phyloP scores from a whole-genome alignment of 2,113 vertebrate species.

The Aptenodytes patagonicus region DNA sequence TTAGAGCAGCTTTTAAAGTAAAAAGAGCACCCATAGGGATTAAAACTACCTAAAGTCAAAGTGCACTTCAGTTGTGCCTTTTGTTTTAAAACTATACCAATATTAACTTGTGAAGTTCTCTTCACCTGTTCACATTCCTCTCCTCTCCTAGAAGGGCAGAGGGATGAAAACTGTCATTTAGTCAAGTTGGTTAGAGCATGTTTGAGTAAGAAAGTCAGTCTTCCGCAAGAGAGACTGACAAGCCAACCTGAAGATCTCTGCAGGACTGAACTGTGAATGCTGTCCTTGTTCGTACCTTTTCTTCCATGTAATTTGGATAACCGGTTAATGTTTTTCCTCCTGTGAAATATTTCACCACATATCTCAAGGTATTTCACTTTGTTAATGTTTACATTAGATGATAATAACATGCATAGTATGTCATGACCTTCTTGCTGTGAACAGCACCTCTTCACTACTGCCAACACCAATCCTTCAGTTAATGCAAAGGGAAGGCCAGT shows the following conservation, averaged over 20 bases:
- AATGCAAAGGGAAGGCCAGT: neutral
- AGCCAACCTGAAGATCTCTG: neutral
- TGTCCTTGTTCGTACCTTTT: neutral
- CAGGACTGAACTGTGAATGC: neutral
- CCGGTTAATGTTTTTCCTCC: neutral
- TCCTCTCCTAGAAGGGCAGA: neutral
- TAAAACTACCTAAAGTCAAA: neutral
- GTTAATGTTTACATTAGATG: neutral
- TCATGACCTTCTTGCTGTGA: neutral
- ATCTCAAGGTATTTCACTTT: neutral
- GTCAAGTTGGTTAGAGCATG: neutral
- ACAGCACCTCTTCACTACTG: neutral
- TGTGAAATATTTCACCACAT: neutral
- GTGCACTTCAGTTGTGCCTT: neutral
- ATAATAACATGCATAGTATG: no score
- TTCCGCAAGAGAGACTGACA: neutral
- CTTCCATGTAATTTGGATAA: neutral
- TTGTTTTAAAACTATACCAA: neutral
- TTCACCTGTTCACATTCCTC: neutral
- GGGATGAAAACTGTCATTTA: neutral
- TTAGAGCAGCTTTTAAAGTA: neutral
- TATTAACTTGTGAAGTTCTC: neutral
- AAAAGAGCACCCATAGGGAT: neutral
- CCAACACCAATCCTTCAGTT: neutral
- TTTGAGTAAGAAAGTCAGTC: neutral